These are phyloP conservation scores for Loripinus fragilis DNA, from an alignment of 2,888 invertebrate genomes.

Conservation along the genomic window DNA sequence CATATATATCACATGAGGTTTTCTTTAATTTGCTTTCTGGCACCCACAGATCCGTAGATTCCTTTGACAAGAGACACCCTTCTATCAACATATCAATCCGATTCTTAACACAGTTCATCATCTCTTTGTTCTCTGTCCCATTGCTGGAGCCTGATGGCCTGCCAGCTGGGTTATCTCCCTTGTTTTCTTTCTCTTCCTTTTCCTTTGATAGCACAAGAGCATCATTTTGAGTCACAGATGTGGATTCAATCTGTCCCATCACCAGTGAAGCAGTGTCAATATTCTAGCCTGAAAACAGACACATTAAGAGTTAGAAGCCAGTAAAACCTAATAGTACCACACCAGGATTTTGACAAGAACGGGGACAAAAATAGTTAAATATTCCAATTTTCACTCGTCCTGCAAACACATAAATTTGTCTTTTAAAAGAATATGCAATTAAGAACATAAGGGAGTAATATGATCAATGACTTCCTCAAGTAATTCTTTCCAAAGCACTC, in stretches of 20 bases:
- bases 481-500: too few relatives aligned
- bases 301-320: too few relatives aligned
- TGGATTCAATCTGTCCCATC: constrained; percentile 2
- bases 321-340: too few relatives aligned
- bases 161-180: neutral
- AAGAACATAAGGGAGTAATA: too few relatives aligned
- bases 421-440: too few relatives aligned
- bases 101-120: constrained; percentile 58
- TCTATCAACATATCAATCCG: constrained; percentile 66
- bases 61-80: constrained; percentile 57
- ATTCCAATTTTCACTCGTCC: too few relatives aligned
- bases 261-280: neutral
- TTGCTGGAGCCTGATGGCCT: neutral
- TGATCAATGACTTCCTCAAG: too few relatives aligned
- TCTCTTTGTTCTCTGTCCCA: constrained; percentile 16
- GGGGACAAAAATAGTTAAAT: too few relatives aligned
- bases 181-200: neutral
- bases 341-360: too few relatives aligned
- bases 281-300: constrained; percentile 22
- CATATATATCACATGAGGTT: neutral
- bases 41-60: constrained; percentile 7
- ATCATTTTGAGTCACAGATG: neutral
- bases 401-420: too few relatives aligned
- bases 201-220: neutral
- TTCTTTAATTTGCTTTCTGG: constrained; percentile 1